Conservation (phyloP, 2,113 vertebrate species). For the Sciurus niger region DNA sequence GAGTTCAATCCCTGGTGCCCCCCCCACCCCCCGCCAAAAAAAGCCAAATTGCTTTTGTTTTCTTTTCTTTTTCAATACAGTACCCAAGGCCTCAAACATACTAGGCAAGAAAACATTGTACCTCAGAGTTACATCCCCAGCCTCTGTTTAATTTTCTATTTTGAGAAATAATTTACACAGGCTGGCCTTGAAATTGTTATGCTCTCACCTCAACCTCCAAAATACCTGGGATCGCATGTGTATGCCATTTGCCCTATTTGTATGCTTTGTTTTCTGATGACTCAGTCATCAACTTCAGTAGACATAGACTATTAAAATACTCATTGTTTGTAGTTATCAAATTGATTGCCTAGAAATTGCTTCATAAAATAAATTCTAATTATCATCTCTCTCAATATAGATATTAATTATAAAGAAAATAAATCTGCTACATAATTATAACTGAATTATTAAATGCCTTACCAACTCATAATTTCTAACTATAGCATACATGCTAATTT, state of each 20-base stretch:
- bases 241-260: no score
- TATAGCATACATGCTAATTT: constrained; percentile 28
- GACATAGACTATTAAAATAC: background rate
- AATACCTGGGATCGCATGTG: no score
- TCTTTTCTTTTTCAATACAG: no score
- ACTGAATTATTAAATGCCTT: constrained; percentile 33
- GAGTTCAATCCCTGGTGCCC: no score
- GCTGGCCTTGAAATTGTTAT: no score
- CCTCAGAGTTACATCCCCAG: no score
- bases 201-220: no score
- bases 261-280: background rate
- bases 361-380: constrained; percentile 45
- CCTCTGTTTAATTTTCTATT: no score
- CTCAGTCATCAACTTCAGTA: background rate
- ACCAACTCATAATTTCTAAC: constrained; percentile 14
- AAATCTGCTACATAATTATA: background rate
- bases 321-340: background rate
- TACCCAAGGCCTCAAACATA: no score
- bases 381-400: background rate
- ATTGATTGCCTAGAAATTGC: background rate
- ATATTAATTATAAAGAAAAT: constrained; percentile 3
- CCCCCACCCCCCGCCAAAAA: no score
- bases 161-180: no score
- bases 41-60: background rate
- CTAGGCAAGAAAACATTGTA: no score